Conservation (phyloP, 2,113 vertebrate species). For the Rallus limicola region DNA sequence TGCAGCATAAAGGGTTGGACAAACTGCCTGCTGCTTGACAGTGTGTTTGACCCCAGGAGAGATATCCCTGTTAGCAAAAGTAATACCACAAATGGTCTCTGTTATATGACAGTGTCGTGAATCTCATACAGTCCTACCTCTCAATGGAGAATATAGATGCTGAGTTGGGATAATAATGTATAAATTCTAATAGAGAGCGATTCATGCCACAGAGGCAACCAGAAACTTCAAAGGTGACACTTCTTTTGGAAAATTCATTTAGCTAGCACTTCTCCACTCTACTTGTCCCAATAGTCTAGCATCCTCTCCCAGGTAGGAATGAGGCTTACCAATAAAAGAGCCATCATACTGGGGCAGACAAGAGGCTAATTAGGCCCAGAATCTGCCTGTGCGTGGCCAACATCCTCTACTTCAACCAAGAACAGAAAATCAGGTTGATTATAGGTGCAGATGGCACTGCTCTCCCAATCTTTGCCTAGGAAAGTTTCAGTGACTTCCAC, state of each 20-base stretch:
- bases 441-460: neutral
- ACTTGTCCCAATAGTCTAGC: neutral
- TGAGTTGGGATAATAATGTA: neutral
- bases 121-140: neutral
- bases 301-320: neutral
- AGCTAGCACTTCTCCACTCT: neutral
- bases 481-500: neutral
- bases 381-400: neutral
- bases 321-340: neutral
- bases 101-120: neutral
- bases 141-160: neutral
- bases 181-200: neutral
- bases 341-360: neutral
- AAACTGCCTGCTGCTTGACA: fast-evolving
- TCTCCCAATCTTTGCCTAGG: neutral
- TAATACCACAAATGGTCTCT: neutral
- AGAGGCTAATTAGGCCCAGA: neutral
- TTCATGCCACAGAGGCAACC: neutral
- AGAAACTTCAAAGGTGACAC: neutral
- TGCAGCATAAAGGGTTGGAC: neutral
- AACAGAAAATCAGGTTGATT: neutral
- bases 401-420: neutral
- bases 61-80: neutral
- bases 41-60: neutral
- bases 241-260: neutral